Percentiles rank a stretch among this genome's conserved stretches.
These are phyloP conservation scores for Trachelus troglodyta DNA, from an alignment of 2,888 invertebrate species.

Conservation along the genomic window DNA sequence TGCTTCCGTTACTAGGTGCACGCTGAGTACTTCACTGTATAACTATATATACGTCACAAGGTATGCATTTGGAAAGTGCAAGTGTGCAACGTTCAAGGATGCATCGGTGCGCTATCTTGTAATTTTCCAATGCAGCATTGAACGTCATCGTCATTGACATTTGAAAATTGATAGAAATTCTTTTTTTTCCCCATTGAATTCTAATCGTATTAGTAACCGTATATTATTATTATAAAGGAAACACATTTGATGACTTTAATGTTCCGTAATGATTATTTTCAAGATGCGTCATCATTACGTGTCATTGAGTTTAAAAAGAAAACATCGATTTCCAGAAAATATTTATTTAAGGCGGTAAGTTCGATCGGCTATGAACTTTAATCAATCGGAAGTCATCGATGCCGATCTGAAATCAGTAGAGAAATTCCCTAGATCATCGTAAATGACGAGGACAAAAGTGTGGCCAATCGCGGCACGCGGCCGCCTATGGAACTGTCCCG, in stretches of 20 bases:
- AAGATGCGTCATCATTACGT: background rate
- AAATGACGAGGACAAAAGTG: constrained; percentile 3
- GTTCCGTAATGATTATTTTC: background rate
- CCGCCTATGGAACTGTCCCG: background rate
- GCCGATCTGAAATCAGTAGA: background rate
- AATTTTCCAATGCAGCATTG: constrained; percentile 23
- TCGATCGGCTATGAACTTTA: background rate
- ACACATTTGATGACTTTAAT: background rate
- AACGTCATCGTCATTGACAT: constrained; percentile 1
- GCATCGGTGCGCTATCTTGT: constrained; percentile 33
- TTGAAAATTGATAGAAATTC: background rate
- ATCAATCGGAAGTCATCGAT: background rate
- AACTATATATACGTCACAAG: background rate
- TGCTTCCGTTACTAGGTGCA: background rate
- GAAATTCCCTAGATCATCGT: background rate
- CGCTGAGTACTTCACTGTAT: background rate
- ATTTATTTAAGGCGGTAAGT: background rate
- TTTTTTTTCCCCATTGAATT: background rate
- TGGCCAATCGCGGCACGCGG: background rate
- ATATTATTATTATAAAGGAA: background rate
- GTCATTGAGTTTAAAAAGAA: background rate
- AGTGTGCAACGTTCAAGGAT: constrained; percentile 37
- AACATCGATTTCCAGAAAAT: background rate
- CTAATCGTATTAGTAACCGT: background rate
- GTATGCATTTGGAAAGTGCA: constrained; percentile 45